Conservation (phyloP, 2,888 invertebrate species). For the Euzophera pinguis region DNA sequence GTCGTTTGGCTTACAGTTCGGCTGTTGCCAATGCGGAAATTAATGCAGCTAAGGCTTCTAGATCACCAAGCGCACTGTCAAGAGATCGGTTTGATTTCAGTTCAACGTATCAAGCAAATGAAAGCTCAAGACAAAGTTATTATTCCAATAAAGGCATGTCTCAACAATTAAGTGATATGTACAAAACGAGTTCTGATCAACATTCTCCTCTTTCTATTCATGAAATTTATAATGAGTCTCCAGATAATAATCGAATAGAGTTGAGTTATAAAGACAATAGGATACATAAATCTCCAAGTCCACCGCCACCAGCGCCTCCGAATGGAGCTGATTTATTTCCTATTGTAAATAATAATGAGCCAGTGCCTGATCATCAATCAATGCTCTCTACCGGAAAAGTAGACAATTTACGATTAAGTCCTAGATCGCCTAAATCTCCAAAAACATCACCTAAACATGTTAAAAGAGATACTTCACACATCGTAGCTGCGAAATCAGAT, state of each 20-base stretch:
- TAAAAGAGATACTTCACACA: constrained; percentile 80
- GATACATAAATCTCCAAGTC: constrained; percentile 81
- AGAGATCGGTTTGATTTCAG: constrained; percentile 80
- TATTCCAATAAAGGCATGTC: constrained; percentile 57
- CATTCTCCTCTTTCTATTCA: constrained; percentile 83
- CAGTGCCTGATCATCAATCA: constrained; percentile 41
- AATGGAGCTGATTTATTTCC: constrained; percentile 80
- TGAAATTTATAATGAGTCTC: constrained; percentile 81
- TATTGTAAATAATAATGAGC: constrained; percentile 57
- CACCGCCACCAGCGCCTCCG: constrained; percentile 90
- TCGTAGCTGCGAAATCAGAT: constrained; percentile 89
- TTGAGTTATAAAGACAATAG: constrained; percentile 73
- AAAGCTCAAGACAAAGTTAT: constrained; percentile 56
- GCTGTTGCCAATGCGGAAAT: constrained; percentile 83
- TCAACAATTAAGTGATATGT: constrained; percentile 72
- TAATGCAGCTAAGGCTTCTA: constrained; percentile 72
- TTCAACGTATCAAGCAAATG: constrained; percentile 72
- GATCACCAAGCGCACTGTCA: constrained; percentile 75
- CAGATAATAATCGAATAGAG: constrained; percentile 57
- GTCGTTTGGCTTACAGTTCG: constrained; percentile 83
- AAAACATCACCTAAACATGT: constrained; percentile 85
- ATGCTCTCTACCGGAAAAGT: constrained; percentile 57
- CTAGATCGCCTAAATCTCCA: constrained; percentile 86
- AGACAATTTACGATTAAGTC: constrained; percentile 81
- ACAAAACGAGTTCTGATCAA: constrained; percentile 74